phyloP scores from a whole-genome alignment of 2,113 vertebrate species.

The Stigmatopora nigra region DNA sequence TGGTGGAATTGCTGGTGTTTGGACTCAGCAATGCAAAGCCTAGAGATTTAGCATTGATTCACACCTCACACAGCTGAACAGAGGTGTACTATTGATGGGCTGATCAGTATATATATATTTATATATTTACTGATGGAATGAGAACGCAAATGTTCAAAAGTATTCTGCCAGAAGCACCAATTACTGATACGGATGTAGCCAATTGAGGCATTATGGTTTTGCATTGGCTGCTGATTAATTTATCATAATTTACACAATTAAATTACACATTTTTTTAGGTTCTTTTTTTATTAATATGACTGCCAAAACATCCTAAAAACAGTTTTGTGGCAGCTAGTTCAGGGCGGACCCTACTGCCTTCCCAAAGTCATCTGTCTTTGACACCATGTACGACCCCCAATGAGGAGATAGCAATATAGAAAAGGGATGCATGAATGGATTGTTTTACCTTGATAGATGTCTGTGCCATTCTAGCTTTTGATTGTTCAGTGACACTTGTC shows the following conservation, averaged over 20 bases:
- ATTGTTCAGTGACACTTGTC: background rate
- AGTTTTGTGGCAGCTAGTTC: too few relatives aligned
- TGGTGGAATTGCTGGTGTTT: background rate
- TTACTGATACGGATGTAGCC: conserved; percentile 47
- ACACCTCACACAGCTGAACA: conserved; percentile 36
- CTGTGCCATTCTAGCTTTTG: background rate
- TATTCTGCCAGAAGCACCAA: conserved; percentile 35
- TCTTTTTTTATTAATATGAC: background rate
- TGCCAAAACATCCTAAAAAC: too few relatives aligned
- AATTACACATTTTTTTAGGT: background rate
- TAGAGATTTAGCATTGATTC: conserved; percentile 58
- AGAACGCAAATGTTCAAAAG: conserved; percentile 17
- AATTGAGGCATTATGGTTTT: conserved; percentile 49
- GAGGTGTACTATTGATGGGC: conserved; percentile 17
- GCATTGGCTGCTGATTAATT: conserved; percentile 9
- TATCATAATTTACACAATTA: background rate
- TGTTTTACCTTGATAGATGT: background rate
- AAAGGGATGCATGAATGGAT: background rate
- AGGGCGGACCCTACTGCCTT: background rate
- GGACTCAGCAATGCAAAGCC: conserved; percentile 34
- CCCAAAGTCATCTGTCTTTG: too few relatives aligned
- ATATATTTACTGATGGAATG: background rate
- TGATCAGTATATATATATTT: conserved; percentile 21
- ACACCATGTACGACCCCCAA: too few relatives aligned
- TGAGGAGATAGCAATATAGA: background rate